These are phyloP conservation scores for Ophthalmolycus amberensis DNA, from an alignment of 2,113 vertebrate species.

Conservation along the genomic window DNA sequence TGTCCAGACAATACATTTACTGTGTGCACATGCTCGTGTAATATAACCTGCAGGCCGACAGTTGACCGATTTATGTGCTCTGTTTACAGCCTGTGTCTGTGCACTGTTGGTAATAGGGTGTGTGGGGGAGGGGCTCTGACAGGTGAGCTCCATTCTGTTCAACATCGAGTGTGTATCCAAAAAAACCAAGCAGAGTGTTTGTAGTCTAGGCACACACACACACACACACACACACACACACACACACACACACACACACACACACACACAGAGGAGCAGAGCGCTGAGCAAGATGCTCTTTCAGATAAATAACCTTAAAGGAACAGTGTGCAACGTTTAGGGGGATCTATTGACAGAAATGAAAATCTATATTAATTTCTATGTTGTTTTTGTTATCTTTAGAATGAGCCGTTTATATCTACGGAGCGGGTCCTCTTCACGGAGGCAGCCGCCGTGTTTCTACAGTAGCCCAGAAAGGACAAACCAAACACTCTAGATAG, in stretches of 20 bases:
- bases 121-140: slow-evolving; percentile 10
- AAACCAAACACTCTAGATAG: no score
- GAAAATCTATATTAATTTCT: no score
- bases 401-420: no score
- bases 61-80: neutral
- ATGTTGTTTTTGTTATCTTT: no score
- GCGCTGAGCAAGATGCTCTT: slow-evolving; percentile 37
- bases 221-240: slow-evolving; percentile 29
- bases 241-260: no score
- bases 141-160: slow-evolving; percentile 21
- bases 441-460: no score
- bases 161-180: neutral
- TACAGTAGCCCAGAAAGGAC: no score
- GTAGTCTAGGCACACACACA: slow-evolving; percentile 50
- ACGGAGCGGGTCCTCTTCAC: no score
- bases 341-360: neutral
- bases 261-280: no score
- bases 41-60: slow-evolving; percentile 9
- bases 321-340: no score
- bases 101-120: neutral
- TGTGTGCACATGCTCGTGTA: neutral
- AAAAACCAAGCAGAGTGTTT: slow-evolving; percentile 43
- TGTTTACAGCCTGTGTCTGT: neutral
- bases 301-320: slow-evolving; percentile 55
- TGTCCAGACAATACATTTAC: neutral